Base-by-base conservation (phyloP, 1,140 invertebrate genomes). In the Maconellicoccus hirsutus region DNA sequence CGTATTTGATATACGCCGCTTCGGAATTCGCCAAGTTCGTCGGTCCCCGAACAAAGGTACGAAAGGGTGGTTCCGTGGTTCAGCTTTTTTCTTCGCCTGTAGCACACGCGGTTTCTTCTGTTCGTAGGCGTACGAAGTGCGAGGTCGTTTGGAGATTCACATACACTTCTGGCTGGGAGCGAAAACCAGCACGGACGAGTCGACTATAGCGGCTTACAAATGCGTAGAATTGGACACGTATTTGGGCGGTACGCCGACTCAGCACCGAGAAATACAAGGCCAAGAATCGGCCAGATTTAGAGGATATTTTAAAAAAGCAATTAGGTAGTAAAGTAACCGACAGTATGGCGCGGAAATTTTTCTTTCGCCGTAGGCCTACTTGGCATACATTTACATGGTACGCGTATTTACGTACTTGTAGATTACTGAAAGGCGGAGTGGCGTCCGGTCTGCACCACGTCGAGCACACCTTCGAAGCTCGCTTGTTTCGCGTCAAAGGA, bases 401-500 rank as follows among this genome's bases (percentile, higher is more conserved):
- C 3, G 16, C n/a, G 2, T 14, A 3, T 16, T 6, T 69, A 19
- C 19, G 8, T 66, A 26, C 19, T 1, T 23, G 61, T 76, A 86
- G 84, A 26, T 73, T 83, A 29, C 75, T 87, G 73, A 78, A 84
- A 73, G 86, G 86, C n/a, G 86, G 86, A 0, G 80, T 82, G 2
- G 81, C 78, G 1, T 79, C 78, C 71, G 86, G 85, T 0, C 82
- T 87, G 73, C 78, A 79, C 29, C 79, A 82, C 39, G 82, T 86
- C 0, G 77, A 76, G n/a, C 78, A 83, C 63, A 76, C 78, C 14
- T 82, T 83, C 73, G 75, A 79, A 70, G 80, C 85, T 3, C 80
- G 84, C 8, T 78, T 95, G 52, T 90, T 88, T 76, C 83, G 86
- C 63, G 83, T 92, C 26, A 87, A 85, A 74, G 90, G 90, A 0